Base-by-base conservation (phyloP, 2,113 vertebrate genomes). In the Caracal caracal region DNA sequence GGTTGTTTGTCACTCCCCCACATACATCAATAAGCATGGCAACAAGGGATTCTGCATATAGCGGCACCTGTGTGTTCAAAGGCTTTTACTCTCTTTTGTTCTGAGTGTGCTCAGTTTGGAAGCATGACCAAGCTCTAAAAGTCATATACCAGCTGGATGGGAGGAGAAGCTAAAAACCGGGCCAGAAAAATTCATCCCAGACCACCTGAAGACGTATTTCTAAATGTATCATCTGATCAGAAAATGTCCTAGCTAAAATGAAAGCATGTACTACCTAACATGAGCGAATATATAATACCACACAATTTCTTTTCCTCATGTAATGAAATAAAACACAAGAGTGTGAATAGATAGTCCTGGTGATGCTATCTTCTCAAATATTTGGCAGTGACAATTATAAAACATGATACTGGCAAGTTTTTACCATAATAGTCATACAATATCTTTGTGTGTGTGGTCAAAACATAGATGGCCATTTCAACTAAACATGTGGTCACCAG, bases 61-160 rank as follows among this genome's bases (percentile, higher is more conserved):
- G 24, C 33, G 20, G 10, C 90, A 96, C 94, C 81, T 96, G 76
- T 73, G 37, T 90, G 30, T 94, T 85, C 70, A 80, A 95, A 97
- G 94, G 88, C 49, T 63, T 97, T 85, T 65, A 88, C 53, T 88
- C 66, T 33, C 47, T n/a, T 90, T 87, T 80, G 30, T 35, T 96
- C 33, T 88, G 80, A 61, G 59, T 47, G 81, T 94, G 53, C 65
- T 80, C 80, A 86, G 30, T 90, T 88, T 88, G 43, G 93, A 97
- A 96, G 51, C 47, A 40, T 73, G 9, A 61, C 47, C 51, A 94
- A 68, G 49, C 85, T 92, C 82, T 95, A 73, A 96, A 93, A 95
- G 93, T 96, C 71, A 82, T 20, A 24, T 12, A 95, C 80, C 97
- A 98, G 93, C 90, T 97, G 91, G 93, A 61, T 93, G 73, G 97